Base-by-base conservation (phyloP, 2,888 invertebrate genomes). In the Polydrusus cervinus region DNA sequence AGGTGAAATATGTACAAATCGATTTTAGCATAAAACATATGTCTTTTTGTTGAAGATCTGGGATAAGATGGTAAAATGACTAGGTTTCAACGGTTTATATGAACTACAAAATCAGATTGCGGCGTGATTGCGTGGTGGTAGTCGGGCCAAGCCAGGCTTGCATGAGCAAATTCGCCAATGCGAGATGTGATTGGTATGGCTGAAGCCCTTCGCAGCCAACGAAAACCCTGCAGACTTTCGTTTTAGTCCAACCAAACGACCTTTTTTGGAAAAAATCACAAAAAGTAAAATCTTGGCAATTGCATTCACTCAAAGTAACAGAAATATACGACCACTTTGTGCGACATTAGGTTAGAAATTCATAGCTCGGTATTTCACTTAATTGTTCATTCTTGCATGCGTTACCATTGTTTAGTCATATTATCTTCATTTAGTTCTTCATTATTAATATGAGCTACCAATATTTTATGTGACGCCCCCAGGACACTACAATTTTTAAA, bases 151-250 rank as follows among this genome's bases (percentile, higher is more conserved):
- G 70, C 70, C 81, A 81, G 82, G 82, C 83, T 81, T 84, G 81
- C 65, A 60, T 60, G 82, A 81, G 80, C 80, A 60, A 71, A 51
- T 62, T 43, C 81, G 83, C 84, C 86, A 85, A 84, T 85, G 85
- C 84, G 84, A 84, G 86, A 86, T 85, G 84, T 86, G 86, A 86
- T 86, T 86, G 85, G 84, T 83, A 79, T 69, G 80, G 84, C 84
- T 84, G 84, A 83, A 83, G 83, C 84, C 85, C 85, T 62, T 68
- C 68, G 49, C 57, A 45, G 53, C 57, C 60, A 68, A 25, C 34
- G 45, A 60, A 53, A 5, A 53, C 40, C 25, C 65, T 65, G 49
- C 49, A 60, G 14, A 57, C 30, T 62, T 55, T 62, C 14, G 47
- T 67, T 67, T 68, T 74, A 64, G 74, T 74, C 74, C 74, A 74